A percentile compares a stretch with the other conserved stretches of the same genome.
Conservation (phyloP, 2,888 invertebrate species). For the Apocheima hispidaria region DNA sequence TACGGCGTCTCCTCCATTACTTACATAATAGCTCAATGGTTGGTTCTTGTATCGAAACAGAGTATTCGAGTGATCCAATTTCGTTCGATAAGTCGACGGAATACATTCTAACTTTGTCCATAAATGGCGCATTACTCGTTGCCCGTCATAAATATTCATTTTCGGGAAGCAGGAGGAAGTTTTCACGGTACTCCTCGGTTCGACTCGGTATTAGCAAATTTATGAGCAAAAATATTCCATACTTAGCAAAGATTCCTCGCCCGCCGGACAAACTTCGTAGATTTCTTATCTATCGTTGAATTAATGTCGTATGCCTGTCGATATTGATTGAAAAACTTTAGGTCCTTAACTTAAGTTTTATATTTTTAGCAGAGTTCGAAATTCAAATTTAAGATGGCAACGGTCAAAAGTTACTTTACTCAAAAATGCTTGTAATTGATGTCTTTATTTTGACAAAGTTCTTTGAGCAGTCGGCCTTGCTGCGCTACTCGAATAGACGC, state of each 20-base stretch:
- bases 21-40: background rate
- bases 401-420: background rate
- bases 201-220: conserved; percentile 79
- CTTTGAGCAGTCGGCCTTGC: no score
- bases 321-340: conserved; percentile 36
- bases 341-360: conserved; percentile 21
- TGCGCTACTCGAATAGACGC: no score
- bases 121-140: conserved; percentile 81
- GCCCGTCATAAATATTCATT: conserved; percentile 84
- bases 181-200: conserved; percentile 71
- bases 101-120: conserved; percentile 80
- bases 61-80: conserved; percentile 60
- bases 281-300: conserved; percentile 40
- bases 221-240: conserved; percentile 79
- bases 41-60: conserved; percentile 45
- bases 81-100: conserved; percentile 73
- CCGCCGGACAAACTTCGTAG: conserved; percentile 38
- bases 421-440: no score
- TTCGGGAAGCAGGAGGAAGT: conserved; percentile 79
- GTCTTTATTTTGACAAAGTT: no score
- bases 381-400: background rate
- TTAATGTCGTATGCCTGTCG: conserved; percentile 34
- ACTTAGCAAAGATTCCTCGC: conserved; percentile 42
- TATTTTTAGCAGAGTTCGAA: conserved; percentile 18
- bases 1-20: no score